phyloP scores from a whole-genome alignment of 1,140 invertebrate species.

The Temnothorax curvispinosus region DNA sequence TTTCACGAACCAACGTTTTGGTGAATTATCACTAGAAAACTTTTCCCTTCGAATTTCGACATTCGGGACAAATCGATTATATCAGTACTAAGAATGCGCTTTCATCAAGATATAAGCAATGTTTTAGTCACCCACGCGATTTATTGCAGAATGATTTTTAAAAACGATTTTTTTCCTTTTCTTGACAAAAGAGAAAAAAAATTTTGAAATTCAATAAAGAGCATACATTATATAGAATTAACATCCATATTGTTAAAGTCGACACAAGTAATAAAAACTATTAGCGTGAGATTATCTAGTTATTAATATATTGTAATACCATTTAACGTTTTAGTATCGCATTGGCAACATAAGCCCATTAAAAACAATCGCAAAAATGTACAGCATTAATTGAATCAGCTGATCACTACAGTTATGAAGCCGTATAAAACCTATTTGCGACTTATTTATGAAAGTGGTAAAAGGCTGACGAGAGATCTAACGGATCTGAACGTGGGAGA shows the following conservation, averaged over 20 bases:
- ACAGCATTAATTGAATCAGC: conserved; percentile 37
- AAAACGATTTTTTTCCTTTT: too few species aligned
- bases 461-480: conserved; percentile 17
- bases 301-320: background rate
- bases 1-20: background rate
- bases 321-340: background rate
- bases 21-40: conserved; percentile 35
- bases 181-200: too few species aligned
- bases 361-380: conserved; percentile 15
- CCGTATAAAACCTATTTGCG: conserved; percentile 7
- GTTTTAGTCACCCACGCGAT: conserved; percentile 63
- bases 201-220: background rate
- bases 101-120: conserved; percentile 48
- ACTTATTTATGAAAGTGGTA: conserved; percentile 44
- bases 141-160: too few species aligned
- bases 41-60: conserved; percentile 43
- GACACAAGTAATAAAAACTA: background rate
- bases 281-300: background rate
- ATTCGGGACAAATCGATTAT: conserved; percentile 60
- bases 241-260: background rate
- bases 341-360: background rate
- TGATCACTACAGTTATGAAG: conserved; percentile 27
- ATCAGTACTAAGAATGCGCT: conserved; percentile 19
- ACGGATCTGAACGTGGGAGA: conserved; percentile 54
- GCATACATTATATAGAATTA: too few species aligned